Conservation (phyloP, 2,888 invertebrate genomes). For the Diarsia rubi region DNA sequence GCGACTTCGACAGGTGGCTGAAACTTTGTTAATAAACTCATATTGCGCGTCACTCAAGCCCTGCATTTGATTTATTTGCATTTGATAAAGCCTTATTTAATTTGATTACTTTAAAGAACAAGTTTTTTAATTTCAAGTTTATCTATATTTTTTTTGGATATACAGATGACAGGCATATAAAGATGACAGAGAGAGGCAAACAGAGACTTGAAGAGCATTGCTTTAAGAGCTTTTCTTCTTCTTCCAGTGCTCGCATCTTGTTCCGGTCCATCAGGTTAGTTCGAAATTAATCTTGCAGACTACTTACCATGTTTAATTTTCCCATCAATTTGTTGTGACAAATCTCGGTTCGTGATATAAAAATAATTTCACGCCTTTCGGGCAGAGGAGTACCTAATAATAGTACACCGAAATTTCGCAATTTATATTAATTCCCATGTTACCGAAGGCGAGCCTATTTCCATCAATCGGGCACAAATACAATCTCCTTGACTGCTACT, state of each 20-base stretch:
- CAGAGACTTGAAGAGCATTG: no score
- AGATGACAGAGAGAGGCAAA: no score
- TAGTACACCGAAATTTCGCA: not conserved
- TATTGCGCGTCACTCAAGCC: slow-evolving; percentile 68
- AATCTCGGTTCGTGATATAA: not conserved
- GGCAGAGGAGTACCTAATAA: not conserved
- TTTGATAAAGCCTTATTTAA: slow-evolving; percentile 45
- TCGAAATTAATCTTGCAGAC: not conserved
- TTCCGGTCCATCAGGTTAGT: not conserved
- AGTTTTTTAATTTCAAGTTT: slow-evolving; percentile 33
- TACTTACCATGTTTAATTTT: not conserved
- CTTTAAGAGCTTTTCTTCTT: no score
- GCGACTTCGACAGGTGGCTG: slow-evolving; percentile 67
- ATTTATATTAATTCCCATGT: not conserved
- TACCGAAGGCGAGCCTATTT: no score
- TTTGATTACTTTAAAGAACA: slow-evolving; percentile 42
- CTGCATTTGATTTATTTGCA: slow-evolving; percentile 51
- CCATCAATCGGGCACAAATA: no score
- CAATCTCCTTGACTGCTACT: not conserved
- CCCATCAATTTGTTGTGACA: not conserved
- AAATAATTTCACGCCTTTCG: not conserved
- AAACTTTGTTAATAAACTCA: slow-evolving; percentile 79
- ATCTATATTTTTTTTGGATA: not conserved
- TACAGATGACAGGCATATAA: not conserved
- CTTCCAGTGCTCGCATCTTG: not conserved